Percentiles rank a stretch among this genome's conserved stretches.
Conservation (phyloP, 2,113 vertebrate genomes). For the Zosterops pallidus region DNA sequence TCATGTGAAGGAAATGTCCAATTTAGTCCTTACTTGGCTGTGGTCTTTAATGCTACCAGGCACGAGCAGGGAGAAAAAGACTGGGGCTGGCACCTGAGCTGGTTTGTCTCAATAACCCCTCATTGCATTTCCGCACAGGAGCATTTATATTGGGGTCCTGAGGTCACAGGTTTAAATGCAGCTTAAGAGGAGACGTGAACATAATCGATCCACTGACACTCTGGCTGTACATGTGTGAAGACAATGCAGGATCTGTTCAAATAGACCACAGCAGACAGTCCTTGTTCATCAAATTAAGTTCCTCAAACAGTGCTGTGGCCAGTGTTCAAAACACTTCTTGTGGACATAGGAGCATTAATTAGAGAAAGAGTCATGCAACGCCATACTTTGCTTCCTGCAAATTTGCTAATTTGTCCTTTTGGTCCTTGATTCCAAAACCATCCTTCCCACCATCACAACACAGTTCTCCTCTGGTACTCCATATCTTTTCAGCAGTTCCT, state of each 20-base stretch:
- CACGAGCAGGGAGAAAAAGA: background rate
- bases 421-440: background rate
- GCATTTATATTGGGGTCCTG: conserved; percentile 28
- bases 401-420: background rate
- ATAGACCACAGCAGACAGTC: background rate
- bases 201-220: conserved; percentile 33
- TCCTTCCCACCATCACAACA: background rate
- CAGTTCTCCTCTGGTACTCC: background rate
- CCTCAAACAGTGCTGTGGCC: background rate
- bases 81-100: background rate
- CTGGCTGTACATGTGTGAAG: background rate
- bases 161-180: conserved; percentile 39
- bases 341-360: background rate
- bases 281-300: background rate
- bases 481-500: background rate
- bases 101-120: conserved; percentile 50
- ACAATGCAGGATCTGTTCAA: background rate
- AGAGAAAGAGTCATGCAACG: background rate
- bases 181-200: conserved; percentile 12
- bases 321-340: background rate
- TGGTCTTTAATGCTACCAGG: background rate
- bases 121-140: background rate
- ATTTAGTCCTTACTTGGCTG: background rate
- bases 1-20: background rate
- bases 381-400: background rate